These are phyloP conservation scores for Odobenus rosmarus DNA, from an alignment of 2,113 vertebrate species.

Conservation along the genomic window DNA sequence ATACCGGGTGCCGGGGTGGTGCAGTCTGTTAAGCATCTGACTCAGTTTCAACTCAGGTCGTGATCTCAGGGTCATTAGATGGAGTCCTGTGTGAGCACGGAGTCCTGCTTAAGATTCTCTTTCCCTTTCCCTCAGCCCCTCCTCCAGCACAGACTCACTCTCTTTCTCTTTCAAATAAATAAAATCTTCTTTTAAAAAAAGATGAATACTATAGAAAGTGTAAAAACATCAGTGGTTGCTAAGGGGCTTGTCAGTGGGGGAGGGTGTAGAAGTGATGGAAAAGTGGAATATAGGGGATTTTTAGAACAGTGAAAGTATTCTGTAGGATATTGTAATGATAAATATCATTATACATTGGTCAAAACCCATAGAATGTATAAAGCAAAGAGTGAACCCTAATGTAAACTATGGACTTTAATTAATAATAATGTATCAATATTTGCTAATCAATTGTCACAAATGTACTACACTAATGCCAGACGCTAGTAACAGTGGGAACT, in stretches of 20 bases:
- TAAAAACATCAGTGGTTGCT: background rate
- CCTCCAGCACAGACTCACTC: background rate
- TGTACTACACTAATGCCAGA: background rate
- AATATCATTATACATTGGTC: background rate
- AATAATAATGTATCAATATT: background rate
- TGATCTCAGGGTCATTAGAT: background rate
- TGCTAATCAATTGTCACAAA: background rate
- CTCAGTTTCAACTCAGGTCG: background rate
- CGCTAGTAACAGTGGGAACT: background rate
- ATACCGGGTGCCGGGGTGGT: background rate
- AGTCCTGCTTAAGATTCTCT: background rate
- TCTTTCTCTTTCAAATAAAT: background rate
- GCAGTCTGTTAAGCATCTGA: background rate
- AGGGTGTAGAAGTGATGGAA: background rate
- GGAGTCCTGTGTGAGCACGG: background rate
- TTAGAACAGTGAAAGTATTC: background rate
- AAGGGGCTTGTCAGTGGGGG: background rate
- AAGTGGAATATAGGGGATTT: background rate
- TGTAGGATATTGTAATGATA: background rate
- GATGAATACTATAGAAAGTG: background rate
- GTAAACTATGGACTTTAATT: background rate
- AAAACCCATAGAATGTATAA: background rate
- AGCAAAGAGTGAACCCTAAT: background rate
- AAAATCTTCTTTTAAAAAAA: background rate
- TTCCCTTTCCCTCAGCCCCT: background rate